Conservation (phyloP, 2,113 vertebrate species). For the Megalops atlanticus region DNA sequence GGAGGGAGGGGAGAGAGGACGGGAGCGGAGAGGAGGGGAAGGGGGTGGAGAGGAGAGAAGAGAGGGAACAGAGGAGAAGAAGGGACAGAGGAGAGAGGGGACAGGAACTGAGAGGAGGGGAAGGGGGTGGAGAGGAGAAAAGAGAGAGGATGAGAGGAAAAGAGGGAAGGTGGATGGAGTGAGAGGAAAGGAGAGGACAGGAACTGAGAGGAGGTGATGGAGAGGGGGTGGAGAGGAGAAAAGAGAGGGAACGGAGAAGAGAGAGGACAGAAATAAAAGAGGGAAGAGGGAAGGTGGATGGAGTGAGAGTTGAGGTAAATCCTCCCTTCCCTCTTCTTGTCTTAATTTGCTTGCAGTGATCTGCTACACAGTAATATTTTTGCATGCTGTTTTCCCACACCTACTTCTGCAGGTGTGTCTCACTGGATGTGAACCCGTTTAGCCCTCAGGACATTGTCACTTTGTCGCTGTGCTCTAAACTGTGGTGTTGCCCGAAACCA, state of each 20-base stretch:
- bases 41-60: conserved; percentile 38
- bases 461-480: not conserved
- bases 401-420: not conserved
- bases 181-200: too few relatives aligned
- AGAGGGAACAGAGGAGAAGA: conserved; percentile 22
- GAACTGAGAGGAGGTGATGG: not conserved
- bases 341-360: not conserved
- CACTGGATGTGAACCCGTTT: not conserved
- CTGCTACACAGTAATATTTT: too few relatives aligned
- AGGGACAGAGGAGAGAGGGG: not conserved
- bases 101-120: not conserved
- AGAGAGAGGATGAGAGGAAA: not conserved
- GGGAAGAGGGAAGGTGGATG: conserved; percentile 3
- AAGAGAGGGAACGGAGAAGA: not conserved
- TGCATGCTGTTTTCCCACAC: not conserved
- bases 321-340: not conserved
- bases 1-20: conserved; percentile 37
- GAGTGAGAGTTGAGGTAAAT: not conserved
- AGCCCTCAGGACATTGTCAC: not conserved
- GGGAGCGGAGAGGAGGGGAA: conserved; percentile 49
- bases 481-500: not conserved
- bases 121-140: conserved; percentile 17
- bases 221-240: not conserved
- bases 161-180: too few relatives aligned
- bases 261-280: not conserved